These are phyloP conservation scores for Ceriagrion tenellum DNA, from an alignment of 2,888 invertebrate genomes.

Conservation along the genomic window DNA sequence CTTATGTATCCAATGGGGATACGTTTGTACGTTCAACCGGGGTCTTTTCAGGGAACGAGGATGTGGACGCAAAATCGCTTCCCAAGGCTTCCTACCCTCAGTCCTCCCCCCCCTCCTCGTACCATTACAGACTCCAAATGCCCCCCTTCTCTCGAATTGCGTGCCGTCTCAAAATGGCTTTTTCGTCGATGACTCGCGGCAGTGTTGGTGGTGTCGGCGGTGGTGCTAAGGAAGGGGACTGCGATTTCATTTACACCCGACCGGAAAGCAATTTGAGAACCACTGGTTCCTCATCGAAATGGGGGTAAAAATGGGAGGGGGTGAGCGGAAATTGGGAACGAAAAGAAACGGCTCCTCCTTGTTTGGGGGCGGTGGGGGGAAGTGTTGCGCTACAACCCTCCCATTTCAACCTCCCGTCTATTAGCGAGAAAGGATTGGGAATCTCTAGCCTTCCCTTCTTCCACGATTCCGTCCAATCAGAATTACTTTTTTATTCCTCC, in stretches of 20 bases:
- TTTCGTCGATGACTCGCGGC: neutral
- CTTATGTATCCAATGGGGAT: neutral
- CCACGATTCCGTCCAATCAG: neutral
- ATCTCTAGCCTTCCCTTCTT: neutral
- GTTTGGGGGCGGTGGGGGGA: neutral
- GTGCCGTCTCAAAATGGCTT: neutral
- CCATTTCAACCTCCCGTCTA: neutral
- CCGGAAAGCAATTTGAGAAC: conserved; percentile 36
- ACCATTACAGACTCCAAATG: neutral
- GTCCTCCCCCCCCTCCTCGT: neutral
- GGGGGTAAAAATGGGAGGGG: neutral
- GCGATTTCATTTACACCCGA: conserved; percentile 20
- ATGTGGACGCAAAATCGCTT: neutral
- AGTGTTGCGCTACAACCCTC: neutral
- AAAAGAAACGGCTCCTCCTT: neutral
- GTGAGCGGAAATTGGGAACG: neutral
- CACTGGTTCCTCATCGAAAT: neutral
- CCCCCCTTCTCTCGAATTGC: neutral
- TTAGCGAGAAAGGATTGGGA: conserved; percentile 19
- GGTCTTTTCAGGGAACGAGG: neutral
- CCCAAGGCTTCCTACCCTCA: neutral
- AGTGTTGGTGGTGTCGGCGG: neutral
- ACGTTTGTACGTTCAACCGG: neutral
- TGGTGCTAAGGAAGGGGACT: neutral
- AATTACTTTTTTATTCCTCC: neutral